These are phyloP conservation scores for Euwallacea similis DNA, from an alignment of 1,140 invertebrate genomes.

Conservation along the genomic window DNA sequence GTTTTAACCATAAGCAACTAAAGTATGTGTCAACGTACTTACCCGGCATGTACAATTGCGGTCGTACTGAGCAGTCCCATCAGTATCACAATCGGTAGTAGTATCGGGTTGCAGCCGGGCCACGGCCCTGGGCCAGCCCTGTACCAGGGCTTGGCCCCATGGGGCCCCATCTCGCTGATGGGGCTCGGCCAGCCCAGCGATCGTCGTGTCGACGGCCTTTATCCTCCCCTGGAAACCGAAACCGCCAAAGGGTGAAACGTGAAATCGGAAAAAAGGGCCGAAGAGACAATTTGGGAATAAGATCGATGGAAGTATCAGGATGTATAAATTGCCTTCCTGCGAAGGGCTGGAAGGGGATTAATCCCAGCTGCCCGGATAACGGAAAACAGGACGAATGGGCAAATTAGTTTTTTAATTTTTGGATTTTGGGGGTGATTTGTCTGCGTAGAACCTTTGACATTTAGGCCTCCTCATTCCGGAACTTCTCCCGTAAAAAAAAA, in stretches of 20 bases:
- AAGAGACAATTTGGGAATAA: no score
- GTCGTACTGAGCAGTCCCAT: constrained; percentile 31
- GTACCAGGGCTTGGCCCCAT: constrained; percentile 37
- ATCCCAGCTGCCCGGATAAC: not conserved
- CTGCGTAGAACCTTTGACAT: no score
- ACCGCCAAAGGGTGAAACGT: no score
- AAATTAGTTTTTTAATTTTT: no score
- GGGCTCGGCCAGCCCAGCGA: constrained; percentile 39
- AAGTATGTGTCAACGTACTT: constrained; percentile 2
- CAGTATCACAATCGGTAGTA: constrained; percentile 35
- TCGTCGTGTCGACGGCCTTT: constrained; percentile 39
- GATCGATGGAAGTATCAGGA: no score
- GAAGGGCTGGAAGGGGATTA: no score
- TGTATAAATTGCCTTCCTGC: no score
- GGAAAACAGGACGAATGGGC: not conserved
- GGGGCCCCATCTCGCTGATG: constrained; percentile 40
- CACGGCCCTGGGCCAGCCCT: constrained; percentile 35
- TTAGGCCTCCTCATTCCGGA: no score
- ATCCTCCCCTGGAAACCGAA: constrained; percentile 29
- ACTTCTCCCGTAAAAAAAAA: no score
- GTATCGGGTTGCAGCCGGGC: constrained; percentile 34
- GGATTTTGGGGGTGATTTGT: no score
- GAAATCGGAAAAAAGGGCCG: no score
- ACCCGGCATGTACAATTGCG: constrained; percentile 24
- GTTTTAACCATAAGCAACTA: no score